Percentiles rank a stretch among this genome's conserved stretches.
Conservation (phyloP, 2,888 invertebrate species). For the Pachycephus smyrnensis region DNA sequence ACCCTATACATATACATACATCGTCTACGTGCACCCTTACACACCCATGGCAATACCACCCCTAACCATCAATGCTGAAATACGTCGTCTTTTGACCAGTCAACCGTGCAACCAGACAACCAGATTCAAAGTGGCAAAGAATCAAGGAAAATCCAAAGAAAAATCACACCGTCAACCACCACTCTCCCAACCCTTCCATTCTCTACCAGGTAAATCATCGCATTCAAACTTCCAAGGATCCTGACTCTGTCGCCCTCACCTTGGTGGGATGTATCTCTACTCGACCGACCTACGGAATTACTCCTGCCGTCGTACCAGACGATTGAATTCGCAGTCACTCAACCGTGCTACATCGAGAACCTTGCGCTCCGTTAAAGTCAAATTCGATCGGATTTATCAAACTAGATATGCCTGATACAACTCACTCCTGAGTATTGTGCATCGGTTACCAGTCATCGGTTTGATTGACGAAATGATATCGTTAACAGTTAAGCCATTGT, state of each 20-base stretch:
- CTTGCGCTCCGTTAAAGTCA: constrained; percentile 45
- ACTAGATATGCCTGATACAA: background rate
- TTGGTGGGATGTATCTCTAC: background rate
- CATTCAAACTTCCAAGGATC: background rate
- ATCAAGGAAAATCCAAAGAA: background rate
- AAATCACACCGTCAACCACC: background rate
- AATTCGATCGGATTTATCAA: constrained; percentile 46
- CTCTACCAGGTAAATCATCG: background rate
- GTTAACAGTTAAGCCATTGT: constrained; percentile 57
- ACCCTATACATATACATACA: background rate
- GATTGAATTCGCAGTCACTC: constrained; percentile 55
- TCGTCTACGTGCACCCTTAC: background rate
- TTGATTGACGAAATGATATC: constrained; percentile 64
- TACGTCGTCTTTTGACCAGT: background rate
- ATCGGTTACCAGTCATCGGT: constrained; percentile 56
- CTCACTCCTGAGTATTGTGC: background rate
- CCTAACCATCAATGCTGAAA: background rate
- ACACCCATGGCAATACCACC: background rate
- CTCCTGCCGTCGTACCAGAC: constrained; percentile 23
- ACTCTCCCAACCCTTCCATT: background rate
- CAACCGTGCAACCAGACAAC: background rate
- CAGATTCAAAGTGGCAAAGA: background rate
- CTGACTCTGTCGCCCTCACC: background rate
- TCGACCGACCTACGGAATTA: constrained; percentile 2
- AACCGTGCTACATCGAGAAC: constrained; percentile 46